Base-by-base conservation (phyloP, 2,888 invertebrate species). In the Caenorhabditis uteleia region DNA sequence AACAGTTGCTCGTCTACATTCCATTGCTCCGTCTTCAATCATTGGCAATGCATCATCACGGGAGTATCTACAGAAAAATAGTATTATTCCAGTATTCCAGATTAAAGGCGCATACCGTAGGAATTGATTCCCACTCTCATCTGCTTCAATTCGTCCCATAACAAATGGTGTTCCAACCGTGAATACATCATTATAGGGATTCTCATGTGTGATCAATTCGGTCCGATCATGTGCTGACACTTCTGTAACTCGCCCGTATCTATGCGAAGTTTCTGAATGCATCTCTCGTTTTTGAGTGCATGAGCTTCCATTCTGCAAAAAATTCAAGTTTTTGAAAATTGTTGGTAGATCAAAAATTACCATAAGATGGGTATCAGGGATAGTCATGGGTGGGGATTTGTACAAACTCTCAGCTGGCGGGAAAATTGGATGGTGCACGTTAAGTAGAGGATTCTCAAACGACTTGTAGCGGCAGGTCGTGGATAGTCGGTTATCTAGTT, bases 21-120 rank as follows among this genome's bases (percentile, higher is more conserved):
- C 69, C 38, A 59, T 69, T 16, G 69, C 69, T n/a, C 69, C 74
- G 34, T 77, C 73, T 53, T 73, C 74, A 29, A 77, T 69, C 67
- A 62, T 68, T 29, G 77, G 77, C n/a, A 78, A 43, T 20, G 75
- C 71, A 26, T 73, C 62, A 26, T 51, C 33, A 23, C 44, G 42
- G 26, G 50, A 48, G 40, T 62, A 62, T 42, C 62, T 62, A 18
- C 16, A 59, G 54, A 33, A 12, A 23, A 18, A 3, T 3, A 29
- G 14, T 6, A 29, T 27, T 6, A 44, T 16, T 26, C 8, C 34
- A 10, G 1, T 47, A 12, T 34, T 47, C 48, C 8, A 34, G 7
- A 8, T 20, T 1, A 12, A 26, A 40, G 6, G 14, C 23, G 20
- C 16, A 39, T 16, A 65, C 65, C 65, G 54, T n/a, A 66, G 46